phyloP scores from a whole-genome alignment of 1,140 invertebrate species.

The Drosophila erecta region DNA sequence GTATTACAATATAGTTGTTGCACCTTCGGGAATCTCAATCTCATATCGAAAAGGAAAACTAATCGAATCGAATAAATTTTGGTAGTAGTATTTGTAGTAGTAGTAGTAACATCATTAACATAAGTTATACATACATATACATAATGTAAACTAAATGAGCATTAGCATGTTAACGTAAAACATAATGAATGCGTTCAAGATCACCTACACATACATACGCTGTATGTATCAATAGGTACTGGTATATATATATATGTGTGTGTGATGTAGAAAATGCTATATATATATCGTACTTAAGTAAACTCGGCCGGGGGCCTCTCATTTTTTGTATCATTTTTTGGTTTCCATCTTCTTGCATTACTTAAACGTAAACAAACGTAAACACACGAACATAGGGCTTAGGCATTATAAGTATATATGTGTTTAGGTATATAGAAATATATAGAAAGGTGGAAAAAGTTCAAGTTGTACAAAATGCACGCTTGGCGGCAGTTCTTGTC shows the following conservation, averaged over 20 bases:
- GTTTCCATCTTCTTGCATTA: constrained; percentile 59
- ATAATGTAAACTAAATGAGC: constrained; percentile 58
- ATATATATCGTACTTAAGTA: constrained; percentile 63
- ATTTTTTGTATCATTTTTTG: constrained; percentile 57
- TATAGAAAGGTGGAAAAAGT: constrained; percentile 55
- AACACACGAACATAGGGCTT: constrained; percentile 71
- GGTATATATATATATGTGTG: constrained; percentile 23
- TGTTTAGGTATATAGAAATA: constrained; percentile 59
- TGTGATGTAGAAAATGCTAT: constrained; percentile 50
- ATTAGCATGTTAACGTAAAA: constrained; percentile 61
- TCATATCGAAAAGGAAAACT: constrained; percentile 56
- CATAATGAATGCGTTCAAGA: constrained; percentile 60
- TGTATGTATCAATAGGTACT: constrained; percentile 45
- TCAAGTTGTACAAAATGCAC: constrained; percentile 55
- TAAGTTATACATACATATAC: constrained; percentile 57
- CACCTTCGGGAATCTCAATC: constrained; percentile 54
- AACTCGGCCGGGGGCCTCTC: constrained; percentile 53
- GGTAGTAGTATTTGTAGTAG: constrained; percentile 46
- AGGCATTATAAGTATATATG: constrained; percentile 57
- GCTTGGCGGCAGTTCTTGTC: constrained; percentile 54
- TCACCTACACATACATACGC: constrained; percentile 54
- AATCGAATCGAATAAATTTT: constrained; percentile 54
- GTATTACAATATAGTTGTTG: constrained; percentile 53
- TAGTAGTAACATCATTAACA: constrained; percentile 59
- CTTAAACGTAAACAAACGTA: constrained; percentile 72